Evolutionary conservation across 1,140 invertebrate species (phyloP).

Genomic region (Neodiprion virginianus): DNA sequence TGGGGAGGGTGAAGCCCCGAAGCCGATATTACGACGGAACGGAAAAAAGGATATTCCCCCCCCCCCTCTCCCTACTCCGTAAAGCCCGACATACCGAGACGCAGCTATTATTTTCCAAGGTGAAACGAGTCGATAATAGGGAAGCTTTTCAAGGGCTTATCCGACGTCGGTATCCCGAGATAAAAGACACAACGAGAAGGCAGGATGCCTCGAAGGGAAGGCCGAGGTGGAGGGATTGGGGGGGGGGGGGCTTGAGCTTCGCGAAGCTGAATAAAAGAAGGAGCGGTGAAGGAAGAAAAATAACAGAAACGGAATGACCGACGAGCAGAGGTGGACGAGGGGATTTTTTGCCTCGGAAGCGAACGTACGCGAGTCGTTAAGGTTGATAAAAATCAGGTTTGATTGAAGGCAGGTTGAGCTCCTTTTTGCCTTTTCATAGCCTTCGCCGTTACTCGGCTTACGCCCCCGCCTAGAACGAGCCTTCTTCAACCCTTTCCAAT

Average conservation of each 20-base stretch:
- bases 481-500: not conserved
- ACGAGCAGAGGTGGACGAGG: not conserved
- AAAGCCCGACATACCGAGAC: not conserved
- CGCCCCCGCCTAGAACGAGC: not conserved
- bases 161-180: not conserved
- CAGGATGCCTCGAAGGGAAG: not conserved
- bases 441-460: not conserved
- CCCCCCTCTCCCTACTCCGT: not conserved
- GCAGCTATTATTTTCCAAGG: not conserved
- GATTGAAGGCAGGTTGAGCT: conserved; percentile 7
- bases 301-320: not conserved
- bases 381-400: conserved; percentile 7
- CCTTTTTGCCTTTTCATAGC: conserved; percentile 7
- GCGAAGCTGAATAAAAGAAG: not conserved
- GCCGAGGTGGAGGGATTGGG: not conserved
- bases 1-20: too few species aligned
- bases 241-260: not conserved
- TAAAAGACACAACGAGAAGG: not conserved
- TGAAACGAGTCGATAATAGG: not conserved
- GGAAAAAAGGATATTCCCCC: not conserved
- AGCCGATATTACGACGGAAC: too few species aligned
- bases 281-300: not conserved
- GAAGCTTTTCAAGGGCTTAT: conserved; percentile 5
- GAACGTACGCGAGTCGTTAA: conserved; percentile 1
- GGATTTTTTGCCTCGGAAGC: not conserved